Evolutionary conservation across 2,113 vertebrate species (phyloP), one percentile per base, ranked within the genome.

Genomic region (Merops nubicus): DNA sequence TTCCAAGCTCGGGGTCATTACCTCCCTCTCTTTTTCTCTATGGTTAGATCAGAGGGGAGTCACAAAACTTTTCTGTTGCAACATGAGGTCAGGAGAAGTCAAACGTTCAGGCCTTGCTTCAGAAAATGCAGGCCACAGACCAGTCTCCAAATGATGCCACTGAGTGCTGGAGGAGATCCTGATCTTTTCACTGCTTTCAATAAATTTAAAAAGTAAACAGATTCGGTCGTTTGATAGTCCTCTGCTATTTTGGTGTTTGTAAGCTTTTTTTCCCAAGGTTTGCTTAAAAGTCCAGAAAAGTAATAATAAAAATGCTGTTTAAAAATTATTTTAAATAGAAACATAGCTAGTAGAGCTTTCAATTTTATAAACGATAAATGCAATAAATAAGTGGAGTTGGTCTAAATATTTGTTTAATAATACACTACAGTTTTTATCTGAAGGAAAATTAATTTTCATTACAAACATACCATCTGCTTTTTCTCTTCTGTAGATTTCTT

Each of bases 361-460:
- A 16, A 28, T 77, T 79, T 80, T 51, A 33, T 70, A 63, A 77
- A 89, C 91, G 57, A 74, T 50, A 83, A 91, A 73, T 77, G 34
- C 19, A 77, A 80, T 59, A 86, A 67, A 89, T 85, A 93, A 82
- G 82, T 68, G 3, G 53, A 60, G 7, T 79, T 82, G 53, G 54
- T 83, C 33, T 84, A 88, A 93, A n/a, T 48, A 54, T 95, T 86
- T 80, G 85, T 83, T 78, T 40, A 90, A 59, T 80, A 88, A 84
- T 96, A 78, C 60, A 93, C 68, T 18, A 62, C 31, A 43, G 8
- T 59, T 85, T 91, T 78, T 60, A 64, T 65, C 64, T 79, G 34
- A 62, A 69, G 48, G 50, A 82, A 85, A 93, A 73, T 11, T 26
- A 78, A 28, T 72, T 93, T 93, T 82, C n/a, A 89, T 79, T 89